Evolutionary conservation across 1,140 invertebrate genomes (phyloP), one percentile per base, ranked within the genome.

Genomic region (Drosophila ficusphila): DNA sequence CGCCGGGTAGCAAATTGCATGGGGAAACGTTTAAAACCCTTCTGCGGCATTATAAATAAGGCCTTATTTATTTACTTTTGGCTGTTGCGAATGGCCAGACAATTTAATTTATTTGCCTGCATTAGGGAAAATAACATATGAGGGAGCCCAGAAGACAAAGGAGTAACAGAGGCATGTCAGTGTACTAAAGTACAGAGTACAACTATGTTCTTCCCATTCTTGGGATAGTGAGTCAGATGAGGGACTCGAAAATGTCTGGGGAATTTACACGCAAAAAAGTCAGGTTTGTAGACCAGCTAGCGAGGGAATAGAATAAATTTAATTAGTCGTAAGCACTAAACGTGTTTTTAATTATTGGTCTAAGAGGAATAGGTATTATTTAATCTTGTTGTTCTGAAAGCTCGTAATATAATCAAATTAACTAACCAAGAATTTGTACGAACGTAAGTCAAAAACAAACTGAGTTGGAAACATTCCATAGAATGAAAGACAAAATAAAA

Each of bases 61-160:
- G 60, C 60, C 36, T 64, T 64, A 61, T 64, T 46, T 46, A 27
- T 25, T 41, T 53, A 46, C 54, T 64, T 46, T 38, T 33, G 29
- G 38, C 60, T 57, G 38, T 18, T 56, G 18, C 31, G 33, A 57
- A 61, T 36, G 57, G 27, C 52, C 60, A 49, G 71, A 75, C 70
- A 75, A 74, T 74, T 75, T 75, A 75, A 75, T 74, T 75, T 75
- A 75, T 75, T 75, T 79, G 56, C 76, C 77, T 79, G 62, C 76
- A 81, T 54, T 62, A 47, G 76, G 57, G 53, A 72, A 79, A 81
- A 71, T 65, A 69, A 49, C 52, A 69, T 27, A 68, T 61, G 36
- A 46, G 38, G 25, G 19, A 21, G 54, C 44, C 27, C 33, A 29
- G 39, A 19, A 46, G 64, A 42, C 25, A 25, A 16, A 19, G 31